These are phyloP conservation scores for Acrobasis consociella DNA, from an alignment of 2,888 invertebrate genomes.

Conservation along the genomic window DNA sequence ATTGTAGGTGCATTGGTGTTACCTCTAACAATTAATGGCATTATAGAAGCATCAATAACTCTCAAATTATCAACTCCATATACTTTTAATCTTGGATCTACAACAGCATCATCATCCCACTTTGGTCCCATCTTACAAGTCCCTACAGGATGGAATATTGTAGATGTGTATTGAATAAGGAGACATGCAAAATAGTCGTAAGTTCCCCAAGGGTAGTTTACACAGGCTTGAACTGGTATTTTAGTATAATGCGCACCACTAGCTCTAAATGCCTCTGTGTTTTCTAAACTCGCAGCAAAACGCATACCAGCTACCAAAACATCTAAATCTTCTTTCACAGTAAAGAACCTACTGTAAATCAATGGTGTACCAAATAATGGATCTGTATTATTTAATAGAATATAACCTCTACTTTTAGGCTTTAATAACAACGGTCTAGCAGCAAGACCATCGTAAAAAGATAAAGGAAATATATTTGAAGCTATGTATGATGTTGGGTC, in stretches of 20 bases:
- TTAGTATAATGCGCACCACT: conserved; percentile 82
- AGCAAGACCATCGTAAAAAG: conserved; percentile 85
- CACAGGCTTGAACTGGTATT: conserved; percentile 83
- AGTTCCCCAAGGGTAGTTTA: conserved; percentile 79
- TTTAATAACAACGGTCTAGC: conserved; percentile 84
- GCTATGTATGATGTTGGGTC: conserved; percentile 80
- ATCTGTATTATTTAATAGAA: conserved; percentile 85
- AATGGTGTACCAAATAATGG: conserved; percentile 88
- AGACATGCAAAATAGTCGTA: conserved; percentile 87
- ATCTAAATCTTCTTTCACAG: conserved; percentile 84
- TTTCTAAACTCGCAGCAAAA: conserved; percentile 81
- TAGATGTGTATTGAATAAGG: conserved; percentile 85
- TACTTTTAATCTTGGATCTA: conserved; percentile 84
- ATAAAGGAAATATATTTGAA: conserved; percentile 77
- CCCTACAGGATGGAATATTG: conserved; percentile 87
- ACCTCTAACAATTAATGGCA: conserved; percentile 85
- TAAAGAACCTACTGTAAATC: conserved; percentile 87
- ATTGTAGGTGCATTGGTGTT: conserved; percentile 93
- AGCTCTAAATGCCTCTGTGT: conserved; percentile 82
- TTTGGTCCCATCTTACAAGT: conserved; percentile 88
- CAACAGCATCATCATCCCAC: conserved; percentile 84
- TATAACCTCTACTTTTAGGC: conserved; percentile 85
- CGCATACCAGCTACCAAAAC: conserved; percentile 84
- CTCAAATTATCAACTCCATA: conserved; percentile 84
- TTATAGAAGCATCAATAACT: conserved; percentile 86